Conservation (phyloP, 2,113 vertebrate species). For the Loxodonta africana region DNA sequence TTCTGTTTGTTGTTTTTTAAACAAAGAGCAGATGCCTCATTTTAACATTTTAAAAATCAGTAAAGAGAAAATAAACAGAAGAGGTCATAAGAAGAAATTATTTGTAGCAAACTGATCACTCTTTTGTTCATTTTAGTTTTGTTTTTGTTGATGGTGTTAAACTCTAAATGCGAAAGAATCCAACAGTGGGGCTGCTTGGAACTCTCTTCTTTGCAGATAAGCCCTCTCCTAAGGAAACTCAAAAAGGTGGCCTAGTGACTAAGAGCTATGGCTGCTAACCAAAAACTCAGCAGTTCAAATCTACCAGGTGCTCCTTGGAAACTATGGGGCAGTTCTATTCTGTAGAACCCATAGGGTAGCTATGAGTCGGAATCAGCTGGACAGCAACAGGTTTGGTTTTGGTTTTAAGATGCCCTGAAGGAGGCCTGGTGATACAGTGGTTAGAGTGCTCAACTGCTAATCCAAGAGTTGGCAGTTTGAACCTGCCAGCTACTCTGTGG, state of each 20-base stretch:
- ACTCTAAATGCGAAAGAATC: neutral
- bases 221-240: slow-evolving; percentile 9
- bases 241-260: neutral
- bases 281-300: neutral
- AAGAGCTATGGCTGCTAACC: neutral
- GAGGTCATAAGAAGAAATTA: neutral
- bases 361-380: too few relatives aligned
- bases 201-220: slow-evolving; percentile 31
- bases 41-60: slow-evolving; percentile 21
- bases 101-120: neutral
- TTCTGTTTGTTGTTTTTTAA: neutral
- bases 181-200: neutral
- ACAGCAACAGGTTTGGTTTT: too few relatives aligned
- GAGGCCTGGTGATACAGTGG: too few relatives aligned
- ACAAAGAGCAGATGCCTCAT: neutral
- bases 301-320: neutral
- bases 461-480: too few relatives aligned
- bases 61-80: neutral
- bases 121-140: slow-evolving; percentile 12
- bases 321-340: neutral
- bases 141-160: neutral
- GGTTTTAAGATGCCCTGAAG: too few relatives aligned
- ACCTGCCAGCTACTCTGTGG: too few relatives aligned
- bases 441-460: too few relatives aligned
- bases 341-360: too few relatives aligned